Evolutionary conservation across 2,888 invertebrate genomes (phyloP).

Genomic region (Meghimatium bilineatum): DNA sequence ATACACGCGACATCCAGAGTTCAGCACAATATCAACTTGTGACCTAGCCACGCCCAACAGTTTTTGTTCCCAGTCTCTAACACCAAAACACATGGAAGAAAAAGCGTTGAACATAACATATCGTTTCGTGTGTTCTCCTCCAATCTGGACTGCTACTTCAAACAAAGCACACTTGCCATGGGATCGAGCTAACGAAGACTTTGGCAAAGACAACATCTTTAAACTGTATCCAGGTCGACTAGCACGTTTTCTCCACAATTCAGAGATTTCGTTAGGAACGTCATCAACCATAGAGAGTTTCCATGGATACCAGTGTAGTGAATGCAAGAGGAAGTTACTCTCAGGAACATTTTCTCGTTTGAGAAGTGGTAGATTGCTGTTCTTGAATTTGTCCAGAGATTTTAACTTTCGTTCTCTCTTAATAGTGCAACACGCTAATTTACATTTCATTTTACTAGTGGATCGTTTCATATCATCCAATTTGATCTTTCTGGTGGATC

Average conservation of each 20-base stretch:
- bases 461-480: background rate
- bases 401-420: background rate
- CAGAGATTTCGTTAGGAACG: background rate
- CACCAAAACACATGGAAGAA: constrained; percentile 16
- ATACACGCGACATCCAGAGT: constrained; percentile 1
- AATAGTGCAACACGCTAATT: no score
- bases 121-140: background rate
- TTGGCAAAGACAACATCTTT: background rate
- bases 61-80: constrained; percentile 3
- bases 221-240: constrained; percentile 23
- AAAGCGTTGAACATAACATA: constrained; percentile 28
- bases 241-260: background rate
- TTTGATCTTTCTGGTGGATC: background rate
- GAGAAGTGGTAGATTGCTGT: constrained; percentile 34
- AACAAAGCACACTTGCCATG: background rate
- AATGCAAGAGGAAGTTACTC: constrained; percentile 56
- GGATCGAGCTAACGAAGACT: background rate
- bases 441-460: background rate
- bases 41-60: constrained; percentile 7
- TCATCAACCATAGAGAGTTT: constrained; percentile 52
- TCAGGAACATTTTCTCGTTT: constrained; percentile 59
- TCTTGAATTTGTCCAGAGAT: constrained; percentile 22
- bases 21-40: constrained; percentile 24
- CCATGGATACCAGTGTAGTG: constrained; percentile 62
- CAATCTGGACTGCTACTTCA: constrained; percentile 35